These are phyloP conservation scores for Orthosia incerta DNA, from an alignment of 2,888 invertebrate species.

Conservation along the genomic window DNA sequence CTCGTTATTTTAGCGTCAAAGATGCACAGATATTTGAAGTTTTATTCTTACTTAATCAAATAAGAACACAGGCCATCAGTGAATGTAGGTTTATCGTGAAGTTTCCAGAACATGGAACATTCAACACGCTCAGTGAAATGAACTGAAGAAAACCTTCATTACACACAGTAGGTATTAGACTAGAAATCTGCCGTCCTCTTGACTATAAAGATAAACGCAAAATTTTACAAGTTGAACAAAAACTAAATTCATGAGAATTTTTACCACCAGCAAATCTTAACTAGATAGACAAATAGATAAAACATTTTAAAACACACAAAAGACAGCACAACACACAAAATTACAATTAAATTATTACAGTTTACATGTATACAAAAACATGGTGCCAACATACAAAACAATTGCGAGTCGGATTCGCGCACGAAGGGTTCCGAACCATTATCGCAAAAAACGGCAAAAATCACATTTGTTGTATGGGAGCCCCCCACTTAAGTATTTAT, in stretches of 20 bases:
- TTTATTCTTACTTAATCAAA: slow-evolving; percentile 2
- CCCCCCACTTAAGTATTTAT: no score
- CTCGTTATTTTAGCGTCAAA: no score
- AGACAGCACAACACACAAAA: no score
- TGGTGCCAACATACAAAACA: no score
- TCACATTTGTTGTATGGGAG: no score
- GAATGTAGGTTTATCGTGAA: slow-evolving; percentile 31
- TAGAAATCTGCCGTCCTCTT: background rate
- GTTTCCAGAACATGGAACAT: slow-evolving; percentile 37
- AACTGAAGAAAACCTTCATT: slow-evolving; percentile 21
- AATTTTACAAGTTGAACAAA: background rate
- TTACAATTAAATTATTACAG: no score
- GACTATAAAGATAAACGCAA: background rate
- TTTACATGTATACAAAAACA: no score
- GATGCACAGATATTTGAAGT: background rate
- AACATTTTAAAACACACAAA: no score
- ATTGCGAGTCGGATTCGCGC: no score
- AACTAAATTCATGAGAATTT: background rate
- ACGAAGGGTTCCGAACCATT: no score
- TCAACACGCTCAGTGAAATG: slow-evolving; percentile 25
- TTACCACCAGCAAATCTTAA: background rate
- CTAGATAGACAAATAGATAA: background rate
- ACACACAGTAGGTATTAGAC: background rate
- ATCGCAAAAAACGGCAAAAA: no score
- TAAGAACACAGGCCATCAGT: slow-evolving; percentile 12